Base-by-base conservation (phyloP, 2,888 invertebrate species). In the Aleiodes testaceus region DNA sequence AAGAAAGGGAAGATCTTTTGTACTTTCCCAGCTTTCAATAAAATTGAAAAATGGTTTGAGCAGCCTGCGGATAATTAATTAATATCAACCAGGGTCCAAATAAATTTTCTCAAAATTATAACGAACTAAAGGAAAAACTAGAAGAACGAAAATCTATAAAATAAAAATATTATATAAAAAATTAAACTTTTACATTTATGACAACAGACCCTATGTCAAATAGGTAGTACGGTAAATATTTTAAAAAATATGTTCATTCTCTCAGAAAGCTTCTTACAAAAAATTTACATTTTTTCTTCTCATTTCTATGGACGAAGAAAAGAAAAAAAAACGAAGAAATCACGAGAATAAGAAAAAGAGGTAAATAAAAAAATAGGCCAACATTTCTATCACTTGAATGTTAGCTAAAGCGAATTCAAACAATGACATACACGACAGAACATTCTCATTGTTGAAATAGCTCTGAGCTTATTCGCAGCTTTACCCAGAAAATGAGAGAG, bases 191-290 rank as follows among this genome's bases (percentile, higher is more conserved):
- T 83, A 75, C 78, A 85, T 81, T 79, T 79, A 74, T 78, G 80
- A 79, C 80, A 84, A 85, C 84, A 83, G 78, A 81, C 79, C 81
- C 82, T 83, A 84, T 82, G 79, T 78, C 76, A 61, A 80, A 82
- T 83, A 84, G 81, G 81, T 80, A 77, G 59, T 22, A 53, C 59
- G 64, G 80, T 81, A 84, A 79, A 79, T 78, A 78, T 80, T 80
- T 79, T 75, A 81, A 73, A 72, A 83, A 82, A 78, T 80, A 81
- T 79, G 76, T 69, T 75, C 47, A 59, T 55, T 70, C 52, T 63
- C n/a, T 7, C 14, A 47, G 1, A 49, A 65, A 53, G 22, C 26
- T 26, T 26, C 20, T 53, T 6, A 20, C 36, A 36, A 36, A 36
- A 11, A 36, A 36, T 36, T 36, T 9, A 11, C 36, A 36, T 36